phyloP scores from a whole-genome alignment of 2,113 vertebrate species.

The Takifugu bimaculatus region DNA sequence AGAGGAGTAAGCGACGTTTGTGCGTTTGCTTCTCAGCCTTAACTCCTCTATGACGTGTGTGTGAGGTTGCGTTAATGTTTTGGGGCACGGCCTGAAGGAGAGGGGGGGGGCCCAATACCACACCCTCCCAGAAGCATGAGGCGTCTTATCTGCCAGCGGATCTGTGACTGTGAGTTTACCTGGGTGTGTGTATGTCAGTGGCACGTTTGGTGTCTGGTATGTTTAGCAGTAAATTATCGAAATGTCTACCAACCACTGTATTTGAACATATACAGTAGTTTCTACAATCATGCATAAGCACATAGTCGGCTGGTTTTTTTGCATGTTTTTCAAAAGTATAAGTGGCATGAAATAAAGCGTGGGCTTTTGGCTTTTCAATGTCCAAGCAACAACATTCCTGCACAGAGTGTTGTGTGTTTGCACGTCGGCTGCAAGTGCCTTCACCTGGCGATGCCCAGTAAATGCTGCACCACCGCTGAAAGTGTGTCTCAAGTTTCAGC shows the following conservation, averaged over 20 bases:
- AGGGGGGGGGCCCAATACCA: conserved; percentile 65
- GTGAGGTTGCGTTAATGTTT: conserved; percentile 57
- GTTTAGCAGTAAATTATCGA: background rate
- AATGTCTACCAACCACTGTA: background rate
- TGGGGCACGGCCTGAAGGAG: conserved; percentile 58
- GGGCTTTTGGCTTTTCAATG: conserved; percentile 64
- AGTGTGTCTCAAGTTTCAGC: conserved; percentile 24
- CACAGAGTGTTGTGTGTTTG: conserved; percentile 24
- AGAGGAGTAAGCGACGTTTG: conserved; percentile 9
- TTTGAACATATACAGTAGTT: background rate
- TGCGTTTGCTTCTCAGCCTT: conserved; percentile 19
- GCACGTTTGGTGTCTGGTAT: conserved; percentile 8
- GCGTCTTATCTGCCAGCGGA: conserved; percentile 96
- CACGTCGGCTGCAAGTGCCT: conserved; percentile 2
- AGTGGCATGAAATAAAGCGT: conserved; percentile 44
- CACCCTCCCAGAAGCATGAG: conserved; percentile 87
- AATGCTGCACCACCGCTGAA: conserved; percentile 13
- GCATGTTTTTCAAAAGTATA: conserved; percentile 23
- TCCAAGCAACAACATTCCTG: conserved; percentile 37
- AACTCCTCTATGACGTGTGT: conserved; percentile 41
- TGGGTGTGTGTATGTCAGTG: conserved; percentile 22
- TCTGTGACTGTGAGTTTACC: conserved; percentile 97
- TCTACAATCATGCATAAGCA: conserved; percentile 1
- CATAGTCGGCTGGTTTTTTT: conserved; percentile 6
- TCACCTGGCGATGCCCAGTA: background rate